These are phyloP conservation scores for Theodoxus fluviatilis DNA, from an alignment of 2,888 invertebrate genomes.

Conservation along the genomic window DNA sequence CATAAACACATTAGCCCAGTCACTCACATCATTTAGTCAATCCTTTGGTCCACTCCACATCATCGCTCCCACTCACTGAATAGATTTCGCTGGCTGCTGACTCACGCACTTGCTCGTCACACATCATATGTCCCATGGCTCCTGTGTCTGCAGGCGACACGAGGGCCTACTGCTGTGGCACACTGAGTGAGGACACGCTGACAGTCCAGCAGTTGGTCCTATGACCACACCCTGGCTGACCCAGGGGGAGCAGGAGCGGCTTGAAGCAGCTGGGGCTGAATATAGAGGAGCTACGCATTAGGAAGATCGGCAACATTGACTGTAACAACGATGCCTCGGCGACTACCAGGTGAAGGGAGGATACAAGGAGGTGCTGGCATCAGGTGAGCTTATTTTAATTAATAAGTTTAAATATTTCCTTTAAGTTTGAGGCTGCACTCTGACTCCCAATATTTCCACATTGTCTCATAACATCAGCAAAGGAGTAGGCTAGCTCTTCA, in stretches of 20 bases:
- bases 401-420: too few relatives aligned
- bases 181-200: slow-evolving; percentile 79
- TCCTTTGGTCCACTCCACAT: too few relatives aligned
- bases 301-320: slow-evolving; percentile 72
- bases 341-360: slow-evolving; percentile 87
- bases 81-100: too few relatives aligned
- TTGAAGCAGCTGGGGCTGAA: slow-evolving; percentile 81
- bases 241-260: slow-evolving; percentile 83
- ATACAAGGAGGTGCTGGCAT: slow-evolving; percentile 82
- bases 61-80: too few relatives aligned
- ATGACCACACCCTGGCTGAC: slow-evolving; percentile 84
- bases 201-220: slow-evolving; percentile 81
- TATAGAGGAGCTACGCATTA: slow-evolving; percentile 73
- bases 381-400: slow-evolving; percentile 59
- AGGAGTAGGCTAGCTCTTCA: too few relatives aligned
- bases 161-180: slow-evolving; percentile 81
- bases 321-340: slow-evolving; percentile 86
- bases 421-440: too few relatives aligned
- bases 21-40: too few relatives aligned
- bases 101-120: too few relatives aligned
- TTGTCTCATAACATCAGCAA: neutral
- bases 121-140: too few relatives aligned
- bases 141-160: slow-evolving; percentile 70
- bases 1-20: too few relatives aligned
- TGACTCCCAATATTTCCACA: too few relatives aligned